Evolutionary conservation across 2,888 invertebrate species (phyloP).

Genomic region (Pristionchus fissidentatus): DNA sequence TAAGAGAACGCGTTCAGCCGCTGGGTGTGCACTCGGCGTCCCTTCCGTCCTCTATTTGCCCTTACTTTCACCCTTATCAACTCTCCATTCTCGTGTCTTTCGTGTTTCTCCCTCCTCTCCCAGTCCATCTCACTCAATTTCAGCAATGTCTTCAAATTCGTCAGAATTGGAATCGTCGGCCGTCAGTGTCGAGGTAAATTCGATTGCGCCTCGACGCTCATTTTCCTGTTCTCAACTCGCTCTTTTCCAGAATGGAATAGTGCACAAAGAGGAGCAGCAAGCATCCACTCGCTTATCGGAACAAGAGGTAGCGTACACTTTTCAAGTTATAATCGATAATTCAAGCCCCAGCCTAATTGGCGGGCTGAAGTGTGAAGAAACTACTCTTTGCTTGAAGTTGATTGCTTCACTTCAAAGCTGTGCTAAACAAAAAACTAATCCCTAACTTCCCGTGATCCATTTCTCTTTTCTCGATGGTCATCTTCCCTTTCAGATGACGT

Average conservation of each 20-base stretch:
- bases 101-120: background rate
- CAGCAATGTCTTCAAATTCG: too few species aligned
- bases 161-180: too few species aligned
- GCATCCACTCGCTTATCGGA: background rate
- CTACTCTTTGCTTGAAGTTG: too few species aligned
- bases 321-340: background rate
- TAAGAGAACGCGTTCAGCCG: background rate
- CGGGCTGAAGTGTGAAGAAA: too few species aligned
- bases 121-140: background rate
- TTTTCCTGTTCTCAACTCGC: conserved; percentile 23
- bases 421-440: too few species aligned
- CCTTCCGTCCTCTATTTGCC: background rate
- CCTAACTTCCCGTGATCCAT: too few species aligned
- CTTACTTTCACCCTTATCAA: background rate
- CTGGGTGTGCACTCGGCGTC: background rate
- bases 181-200: too few species aligned
- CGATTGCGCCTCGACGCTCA: background rate
- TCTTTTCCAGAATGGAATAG: background rate
- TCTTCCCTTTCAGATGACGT: background rate
- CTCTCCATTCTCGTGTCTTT: background rate
- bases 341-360: too few species aligned
- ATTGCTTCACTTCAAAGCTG: too few species aligned
- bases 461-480: too few species aligned
- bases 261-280: background rate
- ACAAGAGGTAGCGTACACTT: background rate